Evolutionary conservation across 1,140 invertebrate species (phyloP).

Genomic region (Lysiphlebus fabarum): DNA sequence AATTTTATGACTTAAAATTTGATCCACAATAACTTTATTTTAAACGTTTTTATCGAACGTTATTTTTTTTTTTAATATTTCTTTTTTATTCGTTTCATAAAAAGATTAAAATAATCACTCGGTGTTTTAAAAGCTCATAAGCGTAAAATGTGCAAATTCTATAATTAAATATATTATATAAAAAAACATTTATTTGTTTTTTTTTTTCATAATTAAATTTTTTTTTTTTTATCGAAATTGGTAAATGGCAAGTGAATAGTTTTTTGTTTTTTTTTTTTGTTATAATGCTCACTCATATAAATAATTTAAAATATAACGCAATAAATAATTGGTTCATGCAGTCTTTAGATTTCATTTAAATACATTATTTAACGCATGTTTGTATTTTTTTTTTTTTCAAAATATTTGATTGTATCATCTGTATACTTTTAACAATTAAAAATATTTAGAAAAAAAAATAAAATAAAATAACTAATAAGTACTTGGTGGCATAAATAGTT

Average conservation of each 20-base stretch:
- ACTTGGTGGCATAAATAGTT: too few relatives aligned
- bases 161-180: neutral
- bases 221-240: slow-evolving; percentile 7
- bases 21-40: neutral
- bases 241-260: slow-evolving; percentile 6
- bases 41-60: neutral
- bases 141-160: too few relatives aligned
- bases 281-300: neutral
- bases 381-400: neutral
- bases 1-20: slow-evolving; percentile 4
- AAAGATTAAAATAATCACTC: too few relatives aligned
- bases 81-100: too few relatives aligned
- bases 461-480: too few relatives aligned
- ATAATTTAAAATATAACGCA: slow-evolving; percentile 13
- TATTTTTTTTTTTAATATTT: too few relatives aligned
- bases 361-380: neutral
- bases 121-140: too few relatives aligned
- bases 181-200: neutral
- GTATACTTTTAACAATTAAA: too few relatives aligned
- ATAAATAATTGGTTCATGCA: slow-evolving; percentile 20
- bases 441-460: too few relatives aligned
- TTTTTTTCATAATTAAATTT: too few relatives aligned
- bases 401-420: neutral
- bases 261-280: neutral
- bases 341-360: slow-evolving; percentile 22